Evolutionary conservation across 2,113 vertebrate species (phyloP).

Genomic region (Ceyx melanurus): DNA sequence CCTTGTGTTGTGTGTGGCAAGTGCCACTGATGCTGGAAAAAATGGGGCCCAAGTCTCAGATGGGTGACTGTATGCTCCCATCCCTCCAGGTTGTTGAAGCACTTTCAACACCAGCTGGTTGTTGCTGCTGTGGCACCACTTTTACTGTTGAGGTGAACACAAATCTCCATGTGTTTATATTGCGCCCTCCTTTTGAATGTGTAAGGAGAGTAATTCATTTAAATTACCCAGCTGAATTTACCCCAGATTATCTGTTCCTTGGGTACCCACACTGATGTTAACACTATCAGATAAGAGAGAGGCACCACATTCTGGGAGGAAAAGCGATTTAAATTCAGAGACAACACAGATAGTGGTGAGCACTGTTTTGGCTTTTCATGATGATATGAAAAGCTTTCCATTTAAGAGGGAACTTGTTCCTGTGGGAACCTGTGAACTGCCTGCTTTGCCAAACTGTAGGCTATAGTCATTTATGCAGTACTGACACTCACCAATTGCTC

Average conservation of each 20-base stretch:
- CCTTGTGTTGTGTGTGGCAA: background rate
- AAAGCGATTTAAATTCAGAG: background rate
- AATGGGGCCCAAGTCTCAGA: accelerated
- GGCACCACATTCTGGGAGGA: accelerated
- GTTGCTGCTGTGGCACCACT: background rate
- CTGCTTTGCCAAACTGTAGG: background rate
- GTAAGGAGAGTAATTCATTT: background rate
- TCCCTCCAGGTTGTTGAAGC: background rate
- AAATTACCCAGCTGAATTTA: background rate
- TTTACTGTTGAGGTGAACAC: background rate
- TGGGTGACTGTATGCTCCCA: accelerated
- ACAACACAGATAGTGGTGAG: background rate
- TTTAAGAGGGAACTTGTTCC: background rate
- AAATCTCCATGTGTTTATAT: background rate
- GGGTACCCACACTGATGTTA: background rate
- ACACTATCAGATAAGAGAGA: background rate
- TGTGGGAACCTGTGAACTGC: background rate
- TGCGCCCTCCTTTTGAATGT: background rate
- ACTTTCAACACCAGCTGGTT: background rate
- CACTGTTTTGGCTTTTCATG: background rate
- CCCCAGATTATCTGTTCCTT: background rate
- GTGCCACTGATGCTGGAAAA: background rate
- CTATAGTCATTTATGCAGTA: background rate
- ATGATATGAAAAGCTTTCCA: background rate
- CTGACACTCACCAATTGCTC: background rate